Conservation (phyloP, 2,113 vertebrate genomes). For the Neolamprologus falcicula region DNA sequence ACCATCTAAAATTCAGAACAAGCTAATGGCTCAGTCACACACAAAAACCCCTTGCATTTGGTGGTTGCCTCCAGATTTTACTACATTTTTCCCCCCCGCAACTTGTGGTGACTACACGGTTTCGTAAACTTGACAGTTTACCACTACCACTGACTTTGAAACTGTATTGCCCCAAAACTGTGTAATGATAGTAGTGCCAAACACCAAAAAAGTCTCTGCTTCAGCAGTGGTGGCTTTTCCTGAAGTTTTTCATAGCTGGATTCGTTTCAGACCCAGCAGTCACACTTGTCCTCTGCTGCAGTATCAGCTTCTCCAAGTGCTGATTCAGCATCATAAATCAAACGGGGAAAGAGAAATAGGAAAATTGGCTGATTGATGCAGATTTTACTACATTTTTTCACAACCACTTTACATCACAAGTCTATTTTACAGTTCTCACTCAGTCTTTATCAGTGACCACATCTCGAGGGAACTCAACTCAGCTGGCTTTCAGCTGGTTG, state of each 20-base stretch:
- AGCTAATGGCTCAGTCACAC: background rate
- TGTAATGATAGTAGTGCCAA: background rate
- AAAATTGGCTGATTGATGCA: background rate
- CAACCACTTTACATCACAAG: background rate
- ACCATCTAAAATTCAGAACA: background rate
- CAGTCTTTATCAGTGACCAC: background rate
- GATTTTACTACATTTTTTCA: too few species aligned
- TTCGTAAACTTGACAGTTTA: background rate
- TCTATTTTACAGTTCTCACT: background rate
- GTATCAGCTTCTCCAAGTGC: background rate
- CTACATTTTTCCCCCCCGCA: accelerated
- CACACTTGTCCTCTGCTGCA: background rate
- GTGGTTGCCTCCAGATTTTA: background rate
- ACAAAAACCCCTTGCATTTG: background rate
- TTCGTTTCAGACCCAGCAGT: background rate
- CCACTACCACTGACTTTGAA: background rate
- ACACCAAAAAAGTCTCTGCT: background rate
- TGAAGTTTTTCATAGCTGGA: background rate
- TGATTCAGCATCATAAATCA: background rate
- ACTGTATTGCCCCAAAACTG: background rate
- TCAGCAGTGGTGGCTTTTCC: background rate
- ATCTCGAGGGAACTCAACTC: background rate
- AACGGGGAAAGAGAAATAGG: background rate
- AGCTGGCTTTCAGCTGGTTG: background rate
- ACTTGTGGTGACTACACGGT: background rate